Percentiles rank a stretch among this genome's conserved stretches.
phyloP scores from a whole-genome alignment of 1,140 invertebrate genomes.

The Drosophila sucinea region DNA sequence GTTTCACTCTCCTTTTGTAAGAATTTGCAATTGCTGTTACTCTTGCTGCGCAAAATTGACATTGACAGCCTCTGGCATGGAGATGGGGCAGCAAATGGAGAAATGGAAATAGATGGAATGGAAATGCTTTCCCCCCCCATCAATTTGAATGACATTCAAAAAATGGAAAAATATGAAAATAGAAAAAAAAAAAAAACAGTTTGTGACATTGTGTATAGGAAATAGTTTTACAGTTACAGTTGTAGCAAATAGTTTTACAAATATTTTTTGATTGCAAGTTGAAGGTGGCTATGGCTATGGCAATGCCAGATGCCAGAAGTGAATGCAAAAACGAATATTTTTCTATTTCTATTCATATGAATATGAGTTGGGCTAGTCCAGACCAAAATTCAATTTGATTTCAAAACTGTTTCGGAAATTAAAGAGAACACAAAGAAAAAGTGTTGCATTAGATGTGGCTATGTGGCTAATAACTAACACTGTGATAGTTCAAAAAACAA shows the following conservation, averaged over 20 bases:
- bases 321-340: constrained; percentile 1
- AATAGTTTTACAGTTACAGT: constrained; percentile 41
- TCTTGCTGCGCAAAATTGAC: constrained; percentile 58
- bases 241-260: constrained; percentile 77
- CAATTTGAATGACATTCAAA: constrained; percentile 80
- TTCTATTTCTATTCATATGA: neutral
- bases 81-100: neutral
- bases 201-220: constrained; percentile 60
- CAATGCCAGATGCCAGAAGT: constrained; percentile 38
- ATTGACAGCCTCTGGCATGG: constrained; percentile 55
- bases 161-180: constrained; percentile 42
- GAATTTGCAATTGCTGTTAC: constrained; percentile 71
- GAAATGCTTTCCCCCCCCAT: constrained; percentile 56
- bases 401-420: neutral
- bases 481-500: too few species aligned
- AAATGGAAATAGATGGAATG: neutral
- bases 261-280: constrained; percentile 78
- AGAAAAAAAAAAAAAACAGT: constrained; percentile 52
- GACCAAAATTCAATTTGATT: neutral
- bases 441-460: too few species aligned
- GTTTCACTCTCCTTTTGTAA: constrained; percentile 34
- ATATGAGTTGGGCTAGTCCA: neutral
- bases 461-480: too few species aligned
- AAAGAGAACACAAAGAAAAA: neutral
- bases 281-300: constrained; percentile 36